Evolutionary conservation across 1,140 invertebrate genomes (phyloP), one percentile per base, ranked within the genome.

Genomic region (Radopholus similis): DNA sequence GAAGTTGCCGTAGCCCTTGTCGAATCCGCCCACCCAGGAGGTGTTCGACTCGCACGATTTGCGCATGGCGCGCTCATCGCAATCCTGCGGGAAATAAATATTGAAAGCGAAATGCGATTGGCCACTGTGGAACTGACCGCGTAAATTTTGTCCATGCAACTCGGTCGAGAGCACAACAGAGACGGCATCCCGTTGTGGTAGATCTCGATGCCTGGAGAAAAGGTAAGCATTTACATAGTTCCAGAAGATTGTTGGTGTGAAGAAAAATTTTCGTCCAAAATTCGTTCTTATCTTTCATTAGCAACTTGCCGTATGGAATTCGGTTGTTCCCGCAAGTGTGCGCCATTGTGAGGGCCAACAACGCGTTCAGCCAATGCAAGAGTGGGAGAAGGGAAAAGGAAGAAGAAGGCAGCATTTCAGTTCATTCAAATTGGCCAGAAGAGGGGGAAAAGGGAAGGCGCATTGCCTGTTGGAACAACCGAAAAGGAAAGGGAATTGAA

Each of bases 81-180:
- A 79, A 49, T 79, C 77, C 77, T 78, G 26, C 57, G 77, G 63
- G 23, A 58, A 38, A 44, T 21, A 37, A 49, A 28, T 60, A 30
- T 37, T 8, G 35, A 47, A 51, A 34, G 15, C 54, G 56, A 75
- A n/a, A 21, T 51, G 18, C 15, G 49, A 74, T 15, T 35, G 37
- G n/a, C 13, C 55, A 11, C 51, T 9, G 21, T 55, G 28, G 18
- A 23, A 64, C 75, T 66, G 53, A 78, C 76, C 28, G 77, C 72
- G 56, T 82, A 79, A n/a, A 68, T 68, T 57, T 79, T 79, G n/a
- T 79, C 75, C 38, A 80, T 78, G 57, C 77, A 79, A 56, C 64
- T 80, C 2, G 79, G 77, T 13, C 65, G 68, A 21, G 77, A 79
- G 58, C 77, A 79, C 9, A 82, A 40, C 18, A 79, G 66, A 9